Conservation (phyloP, 2,797 vertebrate species). For the Mormyrus proboscirostris region DNA sequence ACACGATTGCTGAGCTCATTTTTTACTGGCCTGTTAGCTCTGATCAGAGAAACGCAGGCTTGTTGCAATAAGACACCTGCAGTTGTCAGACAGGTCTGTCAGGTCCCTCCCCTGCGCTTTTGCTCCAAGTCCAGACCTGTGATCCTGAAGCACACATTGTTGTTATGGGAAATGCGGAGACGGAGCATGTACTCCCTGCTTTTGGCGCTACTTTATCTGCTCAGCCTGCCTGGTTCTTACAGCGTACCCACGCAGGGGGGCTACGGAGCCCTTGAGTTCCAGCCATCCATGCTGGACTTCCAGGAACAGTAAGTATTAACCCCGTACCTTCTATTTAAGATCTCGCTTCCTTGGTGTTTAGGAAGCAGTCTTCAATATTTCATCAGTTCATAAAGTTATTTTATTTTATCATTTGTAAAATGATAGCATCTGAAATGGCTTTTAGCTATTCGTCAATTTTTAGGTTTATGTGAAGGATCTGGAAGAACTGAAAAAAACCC, state of each 20-base stretch:
- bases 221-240: conserved; percentile 47
- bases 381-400: background rate
- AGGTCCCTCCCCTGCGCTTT: background rate
- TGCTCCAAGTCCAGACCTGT: background rate
- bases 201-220: conserved; percentile 21
- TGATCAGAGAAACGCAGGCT: background rate
- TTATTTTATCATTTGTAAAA: background rate
- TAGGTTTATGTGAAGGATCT: background rate
- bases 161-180: conserved; percentile 8
- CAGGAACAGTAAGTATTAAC: conserved; percentile 87
- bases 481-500: background rate
- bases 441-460: background rate
- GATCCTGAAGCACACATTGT: conserved; percentile 1
- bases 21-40: background rate
- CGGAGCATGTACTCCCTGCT: conserved; percentile 10
- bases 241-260: conserved; percentile 83
- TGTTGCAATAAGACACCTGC: conserved; percentile 17
- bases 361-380: background rate
- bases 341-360: background rate
- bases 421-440: background rate
- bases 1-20: background rate
- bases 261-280: conserved; percentile 89
- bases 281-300: conserved; percentile 98
- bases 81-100: conserved; percentile 18
- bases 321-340: background rate